A percentile compares a stretch with the other conserved stretches of the same genome.
These are phyloP conservation scores for Ameiurus melas DNA, from an alignment of 2,113 vertebrate genomes.

Conservation along the genomic window DNA sequence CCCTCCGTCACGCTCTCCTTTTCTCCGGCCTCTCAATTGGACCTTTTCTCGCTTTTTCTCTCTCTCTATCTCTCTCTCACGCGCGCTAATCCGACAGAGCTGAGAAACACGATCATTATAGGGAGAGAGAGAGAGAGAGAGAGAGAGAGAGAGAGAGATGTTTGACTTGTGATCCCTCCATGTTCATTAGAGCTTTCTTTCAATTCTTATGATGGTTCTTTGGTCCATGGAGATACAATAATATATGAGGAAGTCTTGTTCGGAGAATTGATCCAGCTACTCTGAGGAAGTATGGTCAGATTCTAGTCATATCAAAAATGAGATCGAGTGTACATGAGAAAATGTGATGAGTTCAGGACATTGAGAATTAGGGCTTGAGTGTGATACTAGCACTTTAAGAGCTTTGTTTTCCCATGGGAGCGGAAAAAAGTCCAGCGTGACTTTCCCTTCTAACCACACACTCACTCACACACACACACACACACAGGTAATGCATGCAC, in stretches of 20 bases:
- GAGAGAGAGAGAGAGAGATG: conserved; percentile 24
- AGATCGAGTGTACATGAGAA: not conserved
- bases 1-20: conserved; percentile 42
- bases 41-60: conserved; percentile 57
- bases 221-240: not conserved
- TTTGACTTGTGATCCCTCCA: conserved; percentile 35
- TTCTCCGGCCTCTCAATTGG: conserved; percentile 62
- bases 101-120: conserved; percentile 71
- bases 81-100: conserved; percentile 58
- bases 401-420: not conserved
- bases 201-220: not conserved
- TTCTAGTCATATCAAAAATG: too few relatives aligned
- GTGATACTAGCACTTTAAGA: not conserved
- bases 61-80: conserved; percentile 18
- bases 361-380: not conserved
- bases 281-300: not conserved
- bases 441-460: not conserved
- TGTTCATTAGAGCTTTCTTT: conserved; percentile 19
- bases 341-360: not conserved
- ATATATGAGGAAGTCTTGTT: too few relatives aligned
- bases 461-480: conserved; percentile 29
- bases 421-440: not conserved
- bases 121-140: conserved; percentile 37
- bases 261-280: too few relatives aligned
- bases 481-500: conserved; percentile 40